Conservation (phyloP, 2,113 vertebrate genomes). For the Trachemys scripta region DNA sequence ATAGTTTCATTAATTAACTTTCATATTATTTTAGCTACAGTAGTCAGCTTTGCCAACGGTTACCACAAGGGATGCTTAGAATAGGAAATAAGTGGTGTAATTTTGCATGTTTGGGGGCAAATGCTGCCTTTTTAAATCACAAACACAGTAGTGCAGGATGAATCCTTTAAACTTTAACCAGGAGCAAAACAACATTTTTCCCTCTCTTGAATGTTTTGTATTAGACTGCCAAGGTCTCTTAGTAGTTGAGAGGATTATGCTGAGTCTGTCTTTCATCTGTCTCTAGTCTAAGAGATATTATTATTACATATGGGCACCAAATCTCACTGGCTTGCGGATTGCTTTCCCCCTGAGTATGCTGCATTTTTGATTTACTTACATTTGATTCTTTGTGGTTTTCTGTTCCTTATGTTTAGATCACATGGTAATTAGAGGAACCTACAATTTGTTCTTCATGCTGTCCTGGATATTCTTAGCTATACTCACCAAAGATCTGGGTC, state of each 20-base stretch:
- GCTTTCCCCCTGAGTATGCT: not conserved
- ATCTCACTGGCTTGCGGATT: not conserved
- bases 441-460: not conserved
- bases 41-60: not conserved
- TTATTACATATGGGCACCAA: not conserved
- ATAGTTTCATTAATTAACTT: not conserved
- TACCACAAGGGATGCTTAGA: not conserved
- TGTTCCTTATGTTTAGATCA: not conserved
- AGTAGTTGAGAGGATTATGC: constrained; percentile 57
- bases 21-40: not conserved
- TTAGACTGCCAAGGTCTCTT: constrained; percentile 51
- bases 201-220: not conserved
- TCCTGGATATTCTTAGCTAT: not conserved
- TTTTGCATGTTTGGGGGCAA: not conserved
- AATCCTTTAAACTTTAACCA: constrained; percentile 62
- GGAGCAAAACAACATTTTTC: constrained; percentile 57
- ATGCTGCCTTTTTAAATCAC: constrained; percentile 43
- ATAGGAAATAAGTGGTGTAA: constrained; percentile 20
- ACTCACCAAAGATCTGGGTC: not conserved
- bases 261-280: constrained; percentile 52
- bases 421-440: not conserved
- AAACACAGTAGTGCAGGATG: not conserved
- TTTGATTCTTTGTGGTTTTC: constrained; percentile 1
- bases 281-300: not conserved
- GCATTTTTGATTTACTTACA: not conserved